Base-by-base conservation (phyloP, 2,888 invertebrate species). In the Odontocerum albicorne region DNA sequence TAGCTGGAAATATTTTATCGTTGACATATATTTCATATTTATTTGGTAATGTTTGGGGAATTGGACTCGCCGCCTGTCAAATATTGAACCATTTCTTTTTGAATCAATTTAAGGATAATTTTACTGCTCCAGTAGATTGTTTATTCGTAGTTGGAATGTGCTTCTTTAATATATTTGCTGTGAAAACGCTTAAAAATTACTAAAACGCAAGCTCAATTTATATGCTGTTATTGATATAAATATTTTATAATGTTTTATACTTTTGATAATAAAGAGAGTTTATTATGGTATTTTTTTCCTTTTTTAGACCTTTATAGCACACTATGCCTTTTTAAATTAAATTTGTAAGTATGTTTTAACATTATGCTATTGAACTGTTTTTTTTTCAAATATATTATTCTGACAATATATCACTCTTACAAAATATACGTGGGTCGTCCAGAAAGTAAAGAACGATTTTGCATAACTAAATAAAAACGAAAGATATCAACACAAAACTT, bases 101-200 rank as follows among this genome's bases (percentile, higher is more conserved):
- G 7, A 59, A 61, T 45, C 53, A 43, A 20, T 43, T 61, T 13
- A 49, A 57, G 39, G 58, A 61, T 38, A 52, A 33, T 44, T 47
- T 61, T 21, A 49, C 44, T 10, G 58, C 61, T n/a, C 61, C 61
- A 6, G 47, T 57, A 27, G 58, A 61, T 38, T 61, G 58, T 55
- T 46, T 61, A 27, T 61, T 59, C 44, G 61, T 59, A 36, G 51
- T 61, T 36, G 61, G 61, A 47, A 61, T 61, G 61, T 61, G 58
- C 46, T 61, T 61, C 44, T 61, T 61, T 44, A 61, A 59, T 49
- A 47, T 59, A 6, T 61, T 61, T 51, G 58, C 61, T 44, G 47
- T 59, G 16, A 61, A 61, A 54, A 51, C 61, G 27, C 53, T 61
- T 27, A 61, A 56, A 22, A 49, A 54, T 32, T 53, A 45, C 17